Evolutionary conservation across 2,113 vertebrate species (phyloP).

Genomic region (Oxygymnocypris stewartii): DNA sequence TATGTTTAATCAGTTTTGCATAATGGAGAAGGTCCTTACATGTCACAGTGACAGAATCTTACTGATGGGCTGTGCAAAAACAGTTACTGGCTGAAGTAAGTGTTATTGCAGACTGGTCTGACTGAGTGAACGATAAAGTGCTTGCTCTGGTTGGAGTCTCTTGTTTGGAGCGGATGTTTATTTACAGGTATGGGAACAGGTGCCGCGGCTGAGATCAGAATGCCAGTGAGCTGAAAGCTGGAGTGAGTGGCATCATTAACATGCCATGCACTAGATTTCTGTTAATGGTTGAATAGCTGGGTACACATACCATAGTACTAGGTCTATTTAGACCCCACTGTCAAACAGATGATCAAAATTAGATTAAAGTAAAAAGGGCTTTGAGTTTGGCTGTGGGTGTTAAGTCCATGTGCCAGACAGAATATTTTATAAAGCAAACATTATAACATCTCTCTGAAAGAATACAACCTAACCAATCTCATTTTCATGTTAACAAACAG

Average conservation of each 20-base stretch:
- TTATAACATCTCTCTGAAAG: neutral
- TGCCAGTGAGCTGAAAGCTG: conserved; percentile 60
- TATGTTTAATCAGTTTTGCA: neutral
- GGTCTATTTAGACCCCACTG: conserved; percentile 24
- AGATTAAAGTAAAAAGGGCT: conserved; percentile 12
- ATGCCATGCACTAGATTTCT: conserved; percentile 53
- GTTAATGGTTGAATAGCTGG: conserved; percentile 54
- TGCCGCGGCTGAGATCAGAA: conserved; percentile 66
- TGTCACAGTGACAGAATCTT: neutral
- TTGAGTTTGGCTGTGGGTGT: neutral
- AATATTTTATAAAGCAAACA: neutral
- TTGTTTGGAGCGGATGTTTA: conserved; percentile 53
- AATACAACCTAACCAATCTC: neutral
- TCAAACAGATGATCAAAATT: conserved; percentile 24
- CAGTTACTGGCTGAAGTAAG: neutral
- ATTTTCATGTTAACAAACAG: neutral
- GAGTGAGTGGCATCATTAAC: conserved; percentile 57
- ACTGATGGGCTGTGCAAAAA: neutral
- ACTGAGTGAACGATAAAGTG: neutral
- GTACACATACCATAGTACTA: conserved; percentile 45
- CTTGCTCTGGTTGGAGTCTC: conserved; percentile 13
- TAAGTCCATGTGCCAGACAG: neutral
- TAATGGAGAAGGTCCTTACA: neutral
- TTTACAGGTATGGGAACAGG: conserved; percentile 72
- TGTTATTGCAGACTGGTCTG: conserved; percentile 1